These are phyloP conservation scores for Lapara coniferarum DNA, from an alignment of 2,888 invertebrate species.

Conservation along the genomic window DNA sequence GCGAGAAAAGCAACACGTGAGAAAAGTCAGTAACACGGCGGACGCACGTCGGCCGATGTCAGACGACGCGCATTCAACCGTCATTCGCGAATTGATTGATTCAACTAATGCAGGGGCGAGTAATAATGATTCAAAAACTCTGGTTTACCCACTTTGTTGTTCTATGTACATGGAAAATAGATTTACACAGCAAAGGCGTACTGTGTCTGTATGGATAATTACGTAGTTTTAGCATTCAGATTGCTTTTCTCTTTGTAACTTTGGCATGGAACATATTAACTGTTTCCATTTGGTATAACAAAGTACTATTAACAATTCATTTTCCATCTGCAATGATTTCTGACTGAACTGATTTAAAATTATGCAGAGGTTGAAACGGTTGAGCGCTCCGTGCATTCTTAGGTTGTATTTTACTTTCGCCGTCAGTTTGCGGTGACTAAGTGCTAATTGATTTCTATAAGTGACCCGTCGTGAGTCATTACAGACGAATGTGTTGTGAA, in stretches of 20 bases:
- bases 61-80: slow-evolving; percentile 43
- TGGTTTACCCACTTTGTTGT: slow-evolving; percentile 9
- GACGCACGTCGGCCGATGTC: slow-evolving; percentile 47
- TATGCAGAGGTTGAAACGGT: too few relatives aligned
- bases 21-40: slow-evolving; percentile 29
- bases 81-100: slow-evolving; percentile 51
- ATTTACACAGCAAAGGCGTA: too few relatives aligned
- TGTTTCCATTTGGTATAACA: too few relatives aligned
- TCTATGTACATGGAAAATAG: not conserved
- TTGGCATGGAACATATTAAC: too few relatives aligned
- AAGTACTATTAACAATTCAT: too few relatives aligned
- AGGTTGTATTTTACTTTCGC: slow-evolving; percentile 11
- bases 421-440: slow-evolving; percentile 20
- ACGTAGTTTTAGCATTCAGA: too few relatives aligned
- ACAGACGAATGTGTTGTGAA: not conserved
- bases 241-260: too few relatives aligned
- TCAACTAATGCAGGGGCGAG: slow-evolving; percentile 54
- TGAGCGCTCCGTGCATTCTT: not conserved
- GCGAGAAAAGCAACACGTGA: slow-evolving; percentile 29
- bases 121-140: slow-evolving; percentile 46
- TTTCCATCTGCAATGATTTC: too few relatives aligned
- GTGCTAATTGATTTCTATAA: slow-evolving; percentile 25
- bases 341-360: too few relatives aligned
- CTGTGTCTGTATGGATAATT: too few relatives aligned
- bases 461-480: slow-evolving; percentile 19